These are phyloP conservation scores for Heliconius himera DNA, from an alignment of 1,140 invertebrate genomes.

Conservation along the genomic window DNA sequence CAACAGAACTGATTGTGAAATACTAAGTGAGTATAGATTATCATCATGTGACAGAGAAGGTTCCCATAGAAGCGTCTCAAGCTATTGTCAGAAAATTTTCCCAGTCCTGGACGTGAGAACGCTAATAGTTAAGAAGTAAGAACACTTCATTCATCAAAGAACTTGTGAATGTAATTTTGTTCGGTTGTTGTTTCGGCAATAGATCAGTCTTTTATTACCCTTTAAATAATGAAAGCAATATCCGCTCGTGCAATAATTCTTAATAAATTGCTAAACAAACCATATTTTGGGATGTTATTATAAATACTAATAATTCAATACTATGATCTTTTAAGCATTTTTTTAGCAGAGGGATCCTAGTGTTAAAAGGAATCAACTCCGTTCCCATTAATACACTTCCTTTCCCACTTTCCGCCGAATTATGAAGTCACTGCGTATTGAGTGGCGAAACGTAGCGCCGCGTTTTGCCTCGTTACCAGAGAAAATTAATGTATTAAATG, in stretches of 20 bases:
- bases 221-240: not conserved
- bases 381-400: no score
- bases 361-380: no score
- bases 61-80: slow-evolving; percentile 10
- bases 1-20: slow-evolving; percentile 9
- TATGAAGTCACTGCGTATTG: no score
- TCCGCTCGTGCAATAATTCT: not conserved
- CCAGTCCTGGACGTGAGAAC: slow-evolving; percentile 27
- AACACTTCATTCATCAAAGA: slow-evolving; percentile 29
- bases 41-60: slow-evolving; percentile 22
- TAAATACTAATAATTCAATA: not conserved
- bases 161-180: slow-evolving; percentile 10
- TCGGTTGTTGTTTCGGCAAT: slow-evolving; percentile 5
- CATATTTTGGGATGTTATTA: not conserved
- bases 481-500: no score
- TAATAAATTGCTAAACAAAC: not conserved
- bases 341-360: not conserved
- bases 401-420: no score
- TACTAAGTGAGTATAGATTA: slow-evolving; percentile 1
- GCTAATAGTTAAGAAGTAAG: slow-evolving; percentile 20
- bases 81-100: slow-evolving; percentile 31
- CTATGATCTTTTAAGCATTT: not conserved
- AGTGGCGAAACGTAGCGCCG: no score
- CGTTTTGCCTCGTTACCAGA: no score
- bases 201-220: slow-evolving; percentile 1